Evolutionary conservation across 1,140 invertebrate species (phyloP).

Genomic region (Megalonaias nervosa): DNA sequence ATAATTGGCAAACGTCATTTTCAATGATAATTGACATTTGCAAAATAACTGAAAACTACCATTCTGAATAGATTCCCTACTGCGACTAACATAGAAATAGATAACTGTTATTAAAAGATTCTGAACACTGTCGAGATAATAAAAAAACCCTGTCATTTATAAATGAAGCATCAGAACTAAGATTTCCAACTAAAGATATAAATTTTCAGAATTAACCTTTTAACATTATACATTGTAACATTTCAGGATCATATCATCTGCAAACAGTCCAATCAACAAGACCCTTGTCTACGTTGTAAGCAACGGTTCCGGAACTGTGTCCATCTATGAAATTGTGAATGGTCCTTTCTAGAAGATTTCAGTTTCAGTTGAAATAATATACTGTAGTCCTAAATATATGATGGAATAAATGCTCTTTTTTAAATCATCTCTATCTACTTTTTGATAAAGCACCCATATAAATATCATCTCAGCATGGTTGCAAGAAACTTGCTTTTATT

Average conservation of each 20-base stretch:
- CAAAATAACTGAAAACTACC: too few relatives aligned
- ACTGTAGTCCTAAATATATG: too few relatives aligned
- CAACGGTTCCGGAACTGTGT: slow-evolving; percentile 13
- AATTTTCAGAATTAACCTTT: background rate
- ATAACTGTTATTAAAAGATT: background rate
- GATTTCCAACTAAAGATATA: background rate
- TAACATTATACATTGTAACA: background rate
- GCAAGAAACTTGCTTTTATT: too few relatives aligned
- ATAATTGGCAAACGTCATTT: too few relatives aligned
- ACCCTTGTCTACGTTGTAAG: slow-evolving; percentile 17
- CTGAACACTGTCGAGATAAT: background rate
- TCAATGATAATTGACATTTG: too few relatives aligned
- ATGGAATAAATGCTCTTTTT: too few relatives aligned
- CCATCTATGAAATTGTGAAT: slow-evolving; percentile 12
- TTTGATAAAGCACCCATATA: too few relatives aligned
- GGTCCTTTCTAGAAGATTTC: too few relatives aligned
- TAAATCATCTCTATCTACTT: too few relatives aligned
- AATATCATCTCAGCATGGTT: too few relatives aligned
- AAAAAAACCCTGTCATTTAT: background rate
- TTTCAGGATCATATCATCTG: slow-evolving; percentile 19
- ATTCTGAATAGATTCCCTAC: background rate
- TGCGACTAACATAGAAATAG: background rate
- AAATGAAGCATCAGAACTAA: background rate
- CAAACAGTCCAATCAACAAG: slow-evolving; percentile 7
- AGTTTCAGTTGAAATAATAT: too few relatives aligned